A percentile compares a stretch with the other conserved stretches of the same genome.
phyloP scores from a whole-genome alignment of 1,140 invertebrate species.

The Penaeus vannamei region DNA sequence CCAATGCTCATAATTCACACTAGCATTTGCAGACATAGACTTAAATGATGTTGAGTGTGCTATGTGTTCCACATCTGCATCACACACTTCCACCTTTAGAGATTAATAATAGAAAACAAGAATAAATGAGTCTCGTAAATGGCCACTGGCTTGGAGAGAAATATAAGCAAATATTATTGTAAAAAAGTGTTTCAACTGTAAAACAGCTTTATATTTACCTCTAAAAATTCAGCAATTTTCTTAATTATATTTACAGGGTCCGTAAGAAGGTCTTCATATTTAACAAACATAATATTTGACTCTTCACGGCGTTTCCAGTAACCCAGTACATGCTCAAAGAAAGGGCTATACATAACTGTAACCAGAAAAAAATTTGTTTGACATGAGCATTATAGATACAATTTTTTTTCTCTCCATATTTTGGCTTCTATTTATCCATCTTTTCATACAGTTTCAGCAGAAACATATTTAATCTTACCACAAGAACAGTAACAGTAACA shows the following conservation, averaged over 20 bases:
- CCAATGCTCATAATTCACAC: constrained; percentile 68
- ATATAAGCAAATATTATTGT: not conserved
- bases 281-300: constrained; percentile 73
- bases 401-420: no score
- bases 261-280: constrained; percentile 75
- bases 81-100: constrained; percentile 17
- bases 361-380: no score
- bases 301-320: constrained; percentile 71
- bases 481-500: no score
- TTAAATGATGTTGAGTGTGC: constrained; percentile 58
- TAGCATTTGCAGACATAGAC: constrained; percentile 61
- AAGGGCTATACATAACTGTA: constrained; percentile 74
- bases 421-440: no score
- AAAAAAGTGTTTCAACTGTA: no score
- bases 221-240: constrained; percentile 73
- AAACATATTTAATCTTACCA: no score
- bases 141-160: not conserved
- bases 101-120: not conserved
- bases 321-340: constrained; percentile 74
- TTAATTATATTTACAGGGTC: constrained; percentile 72
- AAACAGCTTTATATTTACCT: constrained; percentile 45
- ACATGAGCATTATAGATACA: no score
- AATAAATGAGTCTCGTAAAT: not conserved
- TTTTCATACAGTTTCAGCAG: no score
- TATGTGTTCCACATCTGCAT: constrained; percentile 50